A percentile compares a stretch with the other conserved stretches of the same genome.
phyloP scores from a whole-genome alignment of 2,888 invertebrate species.

The Zeuzera pyrina region DNA sequence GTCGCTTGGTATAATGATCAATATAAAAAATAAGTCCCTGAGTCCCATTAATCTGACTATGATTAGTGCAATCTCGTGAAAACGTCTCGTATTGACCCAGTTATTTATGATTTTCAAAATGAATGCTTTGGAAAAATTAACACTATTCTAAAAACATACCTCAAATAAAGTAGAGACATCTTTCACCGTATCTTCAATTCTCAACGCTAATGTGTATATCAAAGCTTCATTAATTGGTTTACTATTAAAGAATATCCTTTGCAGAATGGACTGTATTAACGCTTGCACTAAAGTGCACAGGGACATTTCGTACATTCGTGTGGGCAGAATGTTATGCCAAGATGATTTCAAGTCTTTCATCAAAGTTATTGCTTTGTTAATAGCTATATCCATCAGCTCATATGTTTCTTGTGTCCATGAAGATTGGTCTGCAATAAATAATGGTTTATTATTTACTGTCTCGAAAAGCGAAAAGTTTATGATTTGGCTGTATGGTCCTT shows the following conservation, averaged over 20 bases:
- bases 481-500: too few relatives aligned
- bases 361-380: constrained; percentile 39
- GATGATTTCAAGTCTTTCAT: constrained; percentile 38
- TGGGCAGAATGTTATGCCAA: constrained; percentile 46
- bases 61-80: too few relatives aligned
- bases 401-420: constrained; percentile 44
- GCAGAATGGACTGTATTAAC: constrained; percentile 42
- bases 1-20: too few relatives aligned
- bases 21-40: too few relatives aligned
- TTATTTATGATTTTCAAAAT: too few relatives aligned
- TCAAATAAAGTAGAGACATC: constrained; percentile 42
- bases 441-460: not conserved
- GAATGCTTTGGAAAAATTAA: too few relatives aligned
- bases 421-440: constrained; percentile 24
- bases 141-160: too few relatives aligned
- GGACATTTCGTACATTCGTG: constrained; percentile 48
- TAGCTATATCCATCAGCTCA: constrained; percentile 44
- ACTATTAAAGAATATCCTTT: constrained; percentile 36
- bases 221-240: constrained; percentile 45
- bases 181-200: constrained; percentile 33
- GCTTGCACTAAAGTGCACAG: constrained; percentile 41
- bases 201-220: constrained; percentile 41
- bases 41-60: too few relatives aligned
- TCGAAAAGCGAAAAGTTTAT: too few relatives aligned
- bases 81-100: too few relatives aligned